Evolutionary conservation across 2,113 vertebrate species (phyloP), one percentile per base, ranked within the genome.

Genomic region (Lichenostomus cassidix): DNA sequence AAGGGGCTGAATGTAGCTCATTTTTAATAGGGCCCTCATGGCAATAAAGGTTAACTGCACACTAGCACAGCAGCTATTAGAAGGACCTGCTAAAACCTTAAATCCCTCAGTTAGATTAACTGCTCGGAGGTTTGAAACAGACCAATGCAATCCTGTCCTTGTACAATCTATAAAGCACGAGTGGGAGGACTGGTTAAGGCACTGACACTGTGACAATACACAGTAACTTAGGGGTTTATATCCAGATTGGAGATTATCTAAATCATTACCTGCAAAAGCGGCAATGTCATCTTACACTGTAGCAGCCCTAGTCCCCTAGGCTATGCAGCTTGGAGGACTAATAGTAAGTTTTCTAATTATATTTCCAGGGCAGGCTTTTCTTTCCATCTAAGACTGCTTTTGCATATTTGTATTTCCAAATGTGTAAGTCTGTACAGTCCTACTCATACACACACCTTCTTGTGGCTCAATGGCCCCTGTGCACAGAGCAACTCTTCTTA

Each of bases 21-120:
- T 92, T 95, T 94, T 90, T 96, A 97, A 97, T 93, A 87, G 79
- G 78, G 50, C 88, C 87, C 87, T 89, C 41, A 86, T 1, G 69
- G 94, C 94, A 96, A 92, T 95, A 96, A 96, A 95, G 88, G 94
- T 96, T 97, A 97, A 97, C 90, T 88, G 81, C 81, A 90, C 78
- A 27, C 71, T 55, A 68, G 82, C 78, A 88, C 0, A 0, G 55
- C 75, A 96, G 60, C 88, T 95, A 71, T 96, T 97, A 95, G 84
- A 90, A 91, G 65, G 88, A 95, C 81, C 92, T 89, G 93, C 64
- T 94, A 76, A 97, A 94, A 89, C 83, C 71, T 94, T 93, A 93
- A 95, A 95, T 74, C 73, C 86, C 91, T 94, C 94, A 71, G 75
- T 81, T 70, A 95, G 90, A 97, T 95, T 95, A 96, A 95, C 91